Evolutionary conservation across 2,888 invertebrate genomes (phyloP), one percentile per base, ranked within the genome.

Genomic region (Nasonovia ribisnigri): DNA sequence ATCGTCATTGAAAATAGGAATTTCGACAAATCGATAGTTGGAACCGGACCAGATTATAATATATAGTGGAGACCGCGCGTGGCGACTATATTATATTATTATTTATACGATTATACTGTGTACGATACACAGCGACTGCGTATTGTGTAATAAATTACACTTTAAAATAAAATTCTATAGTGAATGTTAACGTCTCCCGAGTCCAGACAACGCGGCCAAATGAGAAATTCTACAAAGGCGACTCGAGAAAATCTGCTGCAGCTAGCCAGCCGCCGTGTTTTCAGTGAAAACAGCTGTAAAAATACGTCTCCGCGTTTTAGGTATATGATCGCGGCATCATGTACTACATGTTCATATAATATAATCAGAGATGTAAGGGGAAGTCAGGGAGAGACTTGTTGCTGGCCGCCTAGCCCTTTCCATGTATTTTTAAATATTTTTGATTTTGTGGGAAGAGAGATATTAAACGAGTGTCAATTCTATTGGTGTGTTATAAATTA

Each of bases 1-100:
- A 51, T 46, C 89, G 46, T 77, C 90, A 46, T 90, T 20, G 54
- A 57, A 84, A 84, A 91, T 84, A 84, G 91, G 84, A 91, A 91
- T 91, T 84, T 84, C 54, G 84, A 84, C 91, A 91, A n/a, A 91
- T 91, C 91, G 51, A 91, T 91, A 84, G 84, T 91, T 91, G 91
- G 91, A 91, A 91, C 91, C n/a, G 43, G 54, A 91, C 91, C 91
- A 91, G 84, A 86, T 29, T 29, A 86, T 46, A 86, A 29, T 86
- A 29, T 29, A 54, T 11, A 20, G 88, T 20, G 48, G 46, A 46
- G 51, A n/a, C 29, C 3, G 3, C 46, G 43, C 20, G 29, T 86
- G 29, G 51, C 36, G 88, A 36, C 88, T 86, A 86, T 86, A 51
- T 54, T 54, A 54, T 54, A 54, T 54, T 54, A 54, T 54, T 43